These are phyloP conservation scores for Alviniconcha marisindica DNA, from an alignment of 1,140 invertebrate genomes.

Conservation along the genomic window DNA sequence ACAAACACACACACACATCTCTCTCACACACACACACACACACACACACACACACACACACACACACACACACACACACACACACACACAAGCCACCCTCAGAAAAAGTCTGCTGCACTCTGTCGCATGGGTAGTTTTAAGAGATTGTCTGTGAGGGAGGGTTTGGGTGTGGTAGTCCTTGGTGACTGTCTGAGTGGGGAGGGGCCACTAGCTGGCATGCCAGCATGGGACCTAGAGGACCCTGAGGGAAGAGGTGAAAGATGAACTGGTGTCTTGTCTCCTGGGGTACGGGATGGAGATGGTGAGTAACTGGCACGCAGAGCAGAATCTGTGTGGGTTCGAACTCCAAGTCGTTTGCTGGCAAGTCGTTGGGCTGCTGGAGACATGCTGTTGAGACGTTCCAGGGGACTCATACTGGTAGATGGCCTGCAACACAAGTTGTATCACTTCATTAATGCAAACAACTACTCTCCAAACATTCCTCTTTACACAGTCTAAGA, in stretches of 20 bases:
- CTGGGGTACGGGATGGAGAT: constrained; percentile 65
- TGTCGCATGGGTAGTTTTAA: constrained; percentile 81
- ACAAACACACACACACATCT: too few relatives aligned
- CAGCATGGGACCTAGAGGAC: constrained; percentile 45
- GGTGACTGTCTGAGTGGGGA: constrained; percentile 76
- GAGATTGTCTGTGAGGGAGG: constrained; percentile 85
- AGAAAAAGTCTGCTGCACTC: constrained; percentile 70
- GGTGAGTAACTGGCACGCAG: constrained; percentile 80
- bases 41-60: background rate
- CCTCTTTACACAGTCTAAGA: too few relatives aligned
- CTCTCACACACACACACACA: background rate
- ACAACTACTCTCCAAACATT: too few relatives aligned
- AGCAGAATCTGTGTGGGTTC: constrained; percentile 77
- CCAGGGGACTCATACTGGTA: constrained; percentile 72
- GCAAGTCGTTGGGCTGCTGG: constrained; percentile 93
- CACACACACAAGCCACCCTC: constrained; percentile 30
- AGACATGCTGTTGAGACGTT: constrained; percentile 92
- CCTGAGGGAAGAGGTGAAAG: constrained; percentile 59
- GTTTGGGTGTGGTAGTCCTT: constrained; percentile 63
- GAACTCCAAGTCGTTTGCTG: constrained; percentile 78
- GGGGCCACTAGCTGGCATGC: constrained; percentile 54
- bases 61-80: background rate
- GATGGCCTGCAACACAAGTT: constrained; percentile 62
- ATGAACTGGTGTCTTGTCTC: constrained; percentile 67
- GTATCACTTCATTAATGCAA: too few relatives aligned